These are phyloP conservation scores for Sarcophaga carnaria DNA, from an alignment of 2,888 invertebrate genomes.

Conservation along the genomic window DNA sequence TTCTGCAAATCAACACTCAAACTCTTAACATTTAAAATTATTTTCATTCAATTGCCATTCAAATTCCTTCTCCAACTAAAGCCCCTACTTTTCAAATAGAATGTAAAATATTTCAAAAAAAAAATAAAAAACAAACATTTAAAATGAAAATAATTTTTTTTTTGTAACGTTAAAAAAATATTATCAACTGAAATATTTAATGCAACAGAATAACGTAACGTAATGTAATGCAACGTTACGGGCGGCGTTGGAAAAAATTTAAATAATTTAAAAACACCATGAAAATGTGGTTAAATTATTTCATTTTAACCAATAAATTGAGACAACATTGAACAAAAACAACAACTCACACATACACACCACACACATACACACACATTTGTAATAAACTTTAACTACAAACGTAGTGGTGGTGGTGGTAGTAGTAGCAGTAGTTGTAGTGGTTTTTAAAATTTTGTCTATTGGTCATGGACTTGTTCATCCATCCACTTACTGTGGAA, in stretches of 20 bases:
- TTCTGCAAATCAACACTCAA: background rate
- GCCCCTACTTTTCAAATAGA: background rate
- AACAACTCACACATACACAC: conserved; percentile 14
- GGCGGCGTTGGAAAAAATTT: background rate
- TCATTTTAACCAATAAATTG: conserved; percentile 69
- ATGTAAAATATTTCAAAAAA: conserved; percentile 32
- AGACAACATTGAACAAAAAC: conserved; percentile 60
- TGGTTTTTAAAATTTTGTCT: background rate
- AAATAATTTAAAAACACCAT: conserved; percentile 62
- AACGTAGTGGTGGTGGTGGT: background rate
- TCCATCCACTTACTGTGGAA: conserved; percentile 4
- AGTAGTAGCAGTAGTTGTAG: conserved; percentile 8
- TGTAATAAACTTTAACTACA: conserved; percentile 9
- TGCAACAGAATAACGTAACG: conserved; percentile 3
- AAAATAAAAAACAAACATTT: background rate
- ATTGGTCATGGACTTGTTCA: background rate
- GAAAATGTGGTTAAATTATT: conserved; percentile 68
- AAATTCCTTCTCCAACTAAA: background rate
- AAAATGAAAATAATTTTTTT: background rate
- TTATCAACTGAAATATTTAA: conserved; percentile 46
- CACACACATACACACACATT: conserved; percentile 13
- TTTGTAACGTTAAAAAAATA: background rate
- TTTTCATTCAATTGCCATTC: no score
- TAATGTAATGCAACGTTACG: background rate
- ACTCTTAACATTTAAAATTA: background rate